Percentiles rank a stretch among this genome's conserved stretches.
These are phyloP conservation scores for Tribolium freemani DNA, from an alignment of 2,888 invertebrate genomes.

Conservation along the genomic window DNA sequence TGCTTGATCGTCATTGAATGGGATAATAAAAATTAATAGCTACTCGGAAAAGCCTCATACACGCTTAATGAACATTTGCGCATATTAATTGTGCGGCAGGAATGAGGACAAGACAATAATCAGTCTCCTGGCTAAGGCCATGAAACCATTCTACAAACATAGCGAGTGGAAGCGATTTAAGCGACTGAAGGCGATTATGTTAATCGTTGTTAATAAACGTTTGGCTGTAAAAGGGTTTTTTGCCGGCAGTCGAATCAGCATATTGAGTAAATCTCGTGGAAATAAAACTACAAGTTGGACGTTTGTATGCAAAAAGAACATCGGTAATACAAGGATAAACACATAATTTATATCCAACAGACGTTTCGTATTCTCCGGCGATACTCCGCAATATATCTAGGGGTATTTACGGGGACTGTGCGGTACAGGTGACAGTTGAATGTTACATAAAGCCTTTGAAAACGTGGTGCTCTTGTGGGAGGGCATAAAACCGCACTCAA, in stretches of 20 bases:
- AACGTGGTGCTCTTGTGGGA: constrained; percentile 33
- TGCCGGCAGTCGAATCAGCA: constrained; percentile 8
- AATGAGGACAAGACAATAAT: not conserved
- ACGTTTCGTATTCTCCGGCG: constrained; percentile 49
- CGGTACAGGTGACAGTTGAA: constrained; percentile 53
- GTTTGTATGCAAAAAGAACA: constrained; percentile 50
- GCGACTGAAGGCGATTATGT: not conserved
- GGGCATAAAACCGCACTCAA: constrained; percentile 35
- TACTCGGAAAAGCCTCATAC: not conserved
- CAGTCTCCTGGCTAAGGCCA: not conserved
- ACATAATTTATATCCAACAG: constrained; percentile 54
- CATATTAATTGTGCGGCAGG: not conserved
- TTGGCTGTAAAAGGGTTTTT: not conserved
- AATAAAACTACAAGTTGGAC: constrained; percentile 43
- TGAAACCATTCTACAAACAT: no score
- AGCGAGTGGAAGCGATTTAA: not conserved
- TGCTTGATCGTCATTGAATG: not conserved
- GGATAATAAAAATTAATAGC: not conserved
- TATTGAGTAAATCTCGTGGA: constrained; percentile 23
- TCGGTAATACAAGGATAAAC: constrained; percentile 52
- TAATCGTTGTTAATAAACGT: not conserved
- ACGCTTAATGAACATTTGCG: not conserved
- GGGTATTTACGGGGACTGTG: constrained; percentile 53
- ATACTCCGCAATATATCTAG: constrained; percentile 50
- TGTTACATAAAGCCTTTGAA: constrained; percentile 49